Conservation (phyloP, 1,140 invertebrate species). For the Yoshiicerus persimilis region DNA sequence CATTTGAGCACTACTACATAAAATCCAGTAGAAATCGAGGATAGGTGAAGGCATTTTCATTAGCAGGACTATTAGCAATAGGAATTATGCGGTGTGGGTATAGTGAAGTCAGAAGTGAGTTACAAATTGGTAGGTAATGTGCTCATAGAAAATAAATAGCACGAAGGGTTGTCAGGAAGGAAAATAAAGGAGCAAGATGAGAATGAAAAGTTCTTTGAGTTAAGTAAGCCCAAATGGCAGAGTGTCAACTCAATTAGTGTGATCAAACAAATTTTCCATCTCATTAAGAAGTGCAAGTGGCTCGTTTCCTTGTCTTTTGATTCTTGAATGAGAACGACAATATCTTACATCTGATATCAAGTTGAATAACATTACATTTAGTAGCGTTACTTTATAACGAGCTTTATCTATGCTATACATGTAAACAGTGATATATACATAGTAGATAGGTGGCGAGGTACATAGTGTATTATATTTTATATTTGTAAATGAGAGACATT, state of each 20-base stretch:
- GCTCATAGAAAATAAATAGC: background rate
- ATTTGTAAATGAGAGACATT: background rate
- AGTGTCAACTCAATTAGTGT: constrained; percentile 46
- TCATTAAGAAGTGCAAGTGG: constrained; percentile 41
- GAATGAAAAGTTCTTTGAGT: background rate
- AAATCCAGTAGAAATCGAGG: too few relatives aligned
- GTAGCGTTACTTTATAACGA: background rate
- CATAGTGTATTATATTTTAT: background rate
- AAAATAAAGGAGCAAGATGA: background rate
- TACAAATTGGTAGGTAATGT: background rate
- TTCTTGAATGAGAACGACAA: background rate
- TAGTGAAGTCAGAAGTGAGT: background rate
- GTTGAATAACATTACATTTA: background rate
- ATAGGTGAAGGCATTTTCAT: too few relatives aligned
- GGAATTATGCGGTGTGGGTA: background rate
- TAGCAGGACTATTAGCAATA: background rate
- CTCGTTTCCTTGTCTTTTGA: constrained; percentile 14
- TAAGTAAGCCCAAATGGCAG: constrained; percentile 9
- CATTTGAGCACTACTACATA: background rate
- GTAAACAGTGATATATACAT: background rate
- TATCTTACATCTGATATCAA: background rate
- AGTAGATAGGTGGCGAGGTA: background rate
- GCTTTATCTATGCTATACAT: background rate
- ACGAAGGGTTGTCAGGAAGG: background rate
- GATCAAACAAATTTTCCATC: constrained; percentile 49